These are phyloP conservation scores for Xenopus borealis DNA, from an alignment of 2,113 vertebrate species.

Conservation along the genomic window DNA sequence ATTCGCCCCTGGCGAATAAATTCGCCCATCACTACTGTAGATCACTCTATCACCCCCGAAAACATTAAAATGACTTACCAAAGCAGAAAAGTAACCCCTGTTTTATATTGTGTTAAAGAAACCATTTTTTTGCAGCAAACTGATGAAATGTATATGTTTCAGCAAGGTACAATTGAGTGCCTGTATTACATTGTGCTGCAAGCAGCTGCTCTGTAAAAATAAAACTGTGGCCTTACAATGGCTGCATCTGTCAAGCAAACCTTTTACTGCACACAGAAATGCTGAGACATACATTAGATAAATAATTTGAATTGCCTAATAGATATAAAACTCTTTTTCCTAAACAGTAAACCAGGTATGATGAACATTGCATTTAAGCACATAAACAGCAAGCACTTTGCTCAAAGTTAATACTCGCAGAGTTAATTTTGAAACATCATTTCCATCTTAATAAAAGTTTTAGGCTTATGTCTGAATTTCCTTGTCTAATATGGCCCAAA, in stretches of 20 bases:
- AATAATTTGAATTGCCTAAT: background rate
- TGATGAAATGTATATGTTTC: too few relatives aligned
- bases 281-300: background rate
- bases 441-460: background rate
- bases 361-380: background rate
- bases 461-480: background rate
- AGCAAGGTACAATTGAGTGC: too few relatives aligned
- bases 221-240: background rate
- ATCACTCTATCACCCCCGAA: too few relatives aligned
- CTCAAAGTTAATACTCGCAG: too few relatives aligned
- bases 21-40: too few relatives aligned
- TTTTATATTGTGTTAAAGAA: too few relatives aligned
- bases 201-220: background rate
- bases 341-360: slow-evolving; percentile 1
- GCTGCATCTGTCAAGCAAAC: background rate
- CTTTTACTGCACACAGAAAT: background rate
- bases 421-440: background rate
- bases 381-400: background rate
- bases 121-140: too few relatives aligned
- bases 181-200: too few relatives aligned
- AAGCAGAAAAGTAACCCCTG: too few relatives aligned
- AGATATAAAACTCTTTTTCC: background rate
- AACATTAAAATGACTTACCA: too few relatives aligned
- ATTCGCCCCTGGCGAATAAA: too few relatives aligned
- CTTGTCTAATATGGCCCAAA: background rate